These are phyloP conservation scores for Gonatopus flavifemur DNA, from an alignment of 1,140 invertebrate species.

Conservation along the genomic window DNA sequence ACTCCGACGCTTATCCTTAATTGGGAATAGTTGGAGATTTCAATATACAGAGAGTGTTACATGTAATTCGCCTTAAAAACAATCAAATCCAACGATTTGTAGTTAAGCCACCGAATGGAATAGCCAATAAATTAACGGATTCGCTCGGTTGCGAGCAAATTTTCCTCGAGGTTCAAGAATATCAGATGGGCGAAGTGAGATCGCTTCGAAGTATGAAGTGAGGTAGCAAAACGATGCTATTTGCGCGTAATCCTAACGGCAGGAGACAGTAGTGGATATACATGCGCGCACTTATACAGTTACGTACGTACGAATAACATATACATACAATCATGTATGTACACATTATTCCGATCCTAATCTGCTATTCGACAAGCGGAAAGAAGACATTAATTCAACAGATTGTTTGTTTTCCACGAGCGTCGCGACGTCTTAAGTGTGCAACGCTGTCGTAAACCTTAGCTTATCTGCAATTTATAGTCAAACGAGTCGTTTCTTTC, in stretches of 20 bases:
- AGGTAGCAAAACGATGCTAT: too few species aligned
- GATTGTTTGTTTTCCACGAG: constrained; percentile 25
- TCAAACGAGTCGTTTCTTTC: constrained; percentile 38
- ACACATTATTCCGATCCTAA: constrained; percentile 5
- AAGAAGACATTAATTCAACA: constrained; percentile 23
- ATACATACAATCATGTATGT: neutral
- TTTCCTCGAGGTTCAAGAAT: neutral
- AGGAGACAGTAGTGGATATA: neutral
- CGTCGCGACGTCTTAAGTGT: constrained; percentile 24
- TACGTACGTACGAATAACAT: neutral
- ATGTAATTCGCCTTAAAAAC: too few species aligned
- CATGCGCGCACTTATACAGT: neutral
- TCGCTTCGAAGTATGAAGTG: neutral
- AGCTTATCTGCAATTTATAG: constrained; percentile 44
- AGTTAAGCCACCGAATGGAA: neutral
- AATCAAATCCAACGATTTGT: neutral
- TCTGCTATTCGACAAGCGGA: constrained; percentile 21
- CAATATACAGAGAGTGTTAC: too few species aligned
- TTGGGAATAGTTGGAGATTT: too few species aligned
- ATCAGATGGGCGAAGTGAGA: neutral
- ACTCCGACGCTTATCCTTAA: too few species aligned
- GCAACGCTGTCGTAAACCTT: constrained; percentile 29
- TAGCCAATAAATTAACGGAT: constrained; percentile 9
- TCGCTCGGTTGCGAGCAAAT: constrained; percentile 3
- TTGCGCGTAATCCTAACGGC: too few species aligned